Evolutionary conservation across 1,140 invertebrate species (phyloP).

Genomic region (Aphis craccivora): DNA sequence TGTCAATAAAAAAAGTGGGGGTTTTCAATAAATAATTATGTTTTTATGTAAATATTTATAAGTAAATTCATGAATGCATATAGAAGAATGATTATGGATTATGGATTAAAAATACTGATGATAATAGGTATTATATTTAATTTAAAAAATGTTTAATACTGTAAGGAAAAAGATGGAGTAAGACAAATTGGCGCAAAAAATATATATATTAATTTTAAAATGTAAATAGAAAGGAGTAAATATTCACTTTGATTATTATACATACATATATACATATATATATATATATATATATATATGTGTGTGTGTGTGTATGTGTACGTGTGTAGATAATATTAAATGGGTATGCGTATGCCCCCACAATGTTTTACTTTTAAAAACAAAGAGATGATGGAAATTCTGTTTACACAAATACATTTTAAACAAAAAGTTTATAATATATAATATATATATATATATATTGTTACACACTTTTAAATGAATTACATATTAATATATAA

Average conservation of each 20-base stretch:
- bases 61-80: background rate
- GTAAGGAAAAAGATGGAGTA: background rate
- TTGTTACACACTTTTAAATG: background rate
- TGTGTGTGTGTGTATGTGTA: background rate
- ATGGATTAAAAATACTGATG: slow-evolving; percentile 34
- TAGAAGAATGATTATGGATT: slow-evolving; percentile 1
- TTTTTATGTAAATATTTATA: background rate
- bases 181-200: slow-evolving; percentile 1
- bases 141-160: slow-evolving; percentile 29
- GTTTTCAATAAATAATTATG: background rate
- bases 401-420: background rate
- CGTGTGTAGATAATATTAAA: too few species aligned
- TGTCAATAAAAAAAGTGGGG: background rate
- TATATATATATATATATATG: background rate
- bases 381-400: too few species aligned
- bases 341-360: too few species aligned
- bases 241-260: slow-evolving; percentile 15
- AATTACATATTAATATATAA: background rate
- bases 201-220: slow-evolving; percentile 12
- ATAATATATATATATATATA: slow-evolving; percentile 12
- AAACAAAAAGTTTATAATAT: background rate
- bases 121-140: background rate
- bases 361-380: background rate
- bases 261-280: background rate
- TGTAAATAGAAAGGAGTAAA: slow-evolving; percentile 22